phyloP scores from a whole-genome alignment of 2,113 vertebrate genomes.

The Toxostoma redivivum region DNA sequence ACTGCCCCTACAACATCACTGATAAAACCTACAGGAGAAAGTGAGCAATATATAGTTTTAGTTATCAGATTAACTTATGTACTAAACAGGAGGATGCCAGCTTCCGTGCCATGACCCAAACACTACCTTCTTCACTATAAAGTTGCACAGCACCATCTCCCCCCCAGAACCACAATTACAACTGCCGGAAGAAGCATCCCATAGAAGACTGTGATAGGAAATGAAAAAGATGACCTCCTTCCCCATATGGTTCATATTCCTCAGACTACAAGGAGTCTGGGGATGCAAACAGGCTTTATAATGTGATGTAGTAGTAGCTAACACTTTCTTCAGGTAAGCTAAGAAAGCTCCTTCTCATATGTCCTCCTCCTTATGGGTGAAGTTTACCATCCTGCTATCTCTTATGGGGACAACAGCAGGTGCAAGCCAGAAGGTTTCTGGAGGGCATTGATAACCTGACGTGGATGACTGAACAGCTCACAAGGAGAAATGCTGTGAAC shows the following conservation, averaged over 20 bases:
- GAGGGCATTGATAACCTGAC: neutral
- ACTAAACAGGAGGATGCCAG: neutral
- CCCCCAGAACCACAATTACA: neutral
- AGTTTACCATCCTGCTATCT: neutral
- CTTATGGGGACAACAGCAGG: neutral
- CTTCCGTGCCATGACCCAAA: neutral
- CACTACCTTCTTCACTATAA: neutral
- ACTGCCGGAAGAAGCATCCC: neutral
- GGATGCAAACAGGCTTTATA: neutral
- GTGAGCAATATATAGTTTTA: neutral
- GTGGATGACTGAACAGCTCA: neutral
- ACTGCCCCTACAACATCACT: neutral
- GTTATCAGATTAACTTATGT: neutral
- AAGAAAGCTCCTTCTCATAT: neutral
- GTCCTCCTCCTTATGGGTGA: neutral
- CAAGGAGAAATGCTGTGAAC: neutral
- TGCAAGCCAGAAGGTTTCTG: neutral
- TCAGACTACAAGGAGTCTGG: neutral
- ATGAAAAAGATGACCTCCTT: neutral
- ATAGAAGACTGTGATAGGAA: neutral
- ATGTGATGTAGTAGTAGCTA: neutral
- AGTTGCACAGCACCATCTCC: neutral
- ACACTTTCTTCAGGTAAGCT: neutral
- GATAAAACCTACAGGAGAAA: neutral
- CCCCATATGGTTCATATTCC: neutral